Conservation (phyloP, 2,113 vertebrate species). For the Procavia capensis region DNA sequence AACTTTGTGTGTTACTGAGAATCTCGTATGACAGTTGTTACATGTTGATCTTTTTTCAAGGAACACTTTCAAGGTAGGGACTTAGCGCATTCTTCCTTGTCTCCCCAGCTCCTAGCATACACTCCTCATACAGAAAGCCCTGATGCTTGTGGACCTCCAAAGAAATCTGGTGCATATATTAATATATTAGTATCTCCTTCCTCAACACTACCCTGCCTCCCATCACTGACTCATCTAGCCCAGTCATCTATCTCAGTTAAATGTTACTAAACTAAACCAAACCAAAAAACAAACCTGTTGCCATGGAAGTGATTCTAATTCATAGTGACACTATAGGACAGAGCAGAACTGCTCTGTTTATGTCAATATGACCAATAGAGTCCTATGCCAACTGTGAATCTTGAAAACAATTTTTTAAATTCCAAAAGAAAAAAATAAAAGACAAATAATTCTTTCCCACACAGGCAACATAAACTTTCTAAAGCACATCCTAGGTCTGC, state of each 20-base stretch:
- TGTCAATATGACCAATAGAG: not conserved
- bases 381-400: not conserved
- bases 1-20: not conserved
- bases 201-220: not conserved
- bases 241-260: not conserved
- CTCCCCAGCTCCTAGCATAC: not conserved
- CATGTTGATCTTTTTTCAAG: not conserved
- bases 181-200: too few species aligned
- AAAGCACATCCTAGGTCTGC: not conserved
- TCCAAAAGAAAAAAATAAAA: not conserved
- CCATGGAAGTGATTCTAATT: too few species aligned
- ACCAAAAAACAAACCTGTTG: not conserved
- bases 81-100: not conserved
- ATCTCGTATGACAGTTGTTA: not conserved
- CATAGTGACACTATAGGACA: too few species aligned
- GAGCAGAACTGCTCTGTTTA: not conserved
- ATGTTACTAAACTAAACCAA: too few species aligned
- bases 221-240: not conserved
- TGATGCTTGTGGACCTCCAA: not conserved
- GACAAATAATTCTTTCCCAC: not conserved
- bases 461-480: not conserved
- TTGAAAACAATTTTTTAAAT: constrained; percentile 18
- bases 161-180: too few species aligned
- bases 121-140: not conserved
- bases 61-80: not conserved